Percentiles rank a stretch among this genome's conserved stretches.
Conservation (phyloP, 2,797 vertebrate genomes). For the Sphenopsis melanotis region DNA sequence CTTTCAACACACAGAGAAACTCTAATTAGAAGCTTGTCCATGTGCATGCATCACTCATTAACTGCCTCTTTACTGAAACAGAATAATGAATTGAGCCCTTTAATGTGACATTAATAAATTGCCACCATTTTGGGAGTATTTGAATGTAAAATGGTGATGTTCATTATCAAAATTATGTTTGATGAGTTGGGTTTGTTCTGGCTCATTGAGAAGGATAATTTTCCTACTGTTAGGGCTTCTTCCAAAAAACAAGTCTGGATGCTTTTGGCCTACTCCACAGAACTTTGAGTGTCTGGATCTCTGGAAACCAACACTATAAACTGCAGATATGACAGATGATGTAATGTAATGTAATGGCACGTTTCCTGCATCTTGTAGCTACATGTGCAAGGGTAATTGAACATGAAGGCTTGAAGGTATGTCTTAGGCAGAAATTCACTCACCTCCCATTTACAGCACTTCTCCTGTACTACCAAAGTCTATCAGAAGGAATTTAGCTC, state of each 20-base stretch:
- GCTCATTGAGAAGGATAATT: conserved; percentile 68
- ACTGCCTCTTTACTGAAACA: conserved; percentile 67
- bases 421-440: background rate
- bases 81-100: conserved; percentile 69
- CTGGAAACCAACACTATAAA: background rate
- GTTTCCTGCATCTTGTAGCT: background rate
- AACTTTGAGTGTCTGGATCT: background rate
- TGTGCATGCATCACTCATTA: conserved; percentile 63
- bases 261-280: background rate
- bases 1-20: conserved; percentile 44
- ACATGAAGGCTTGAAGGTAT: background rate
- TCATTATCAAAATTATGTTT: conserved; percentile 74
- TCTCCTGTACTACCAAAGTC: background rate
- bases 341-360: background rate
- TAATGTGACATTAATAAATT: conserved; percentile 80
- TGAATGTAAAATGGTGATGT: conserved; percentile 71
- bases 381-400: background rate
- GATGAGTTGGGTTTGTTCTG: conserved; percentile 71
- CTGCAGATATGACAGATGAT: background rate
- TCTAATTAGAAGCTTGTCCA: conserved; percentile 65
- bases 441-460: background rate
- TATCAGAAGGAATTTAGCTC: background rate
- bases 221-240: conserved; percentile 3
- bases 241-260: background rate
- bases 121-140: conserved; percentile 73